Conservation (phyloP, 2,888 invertebrate species). For the Hofmannophila pseudospretella region DNA sequence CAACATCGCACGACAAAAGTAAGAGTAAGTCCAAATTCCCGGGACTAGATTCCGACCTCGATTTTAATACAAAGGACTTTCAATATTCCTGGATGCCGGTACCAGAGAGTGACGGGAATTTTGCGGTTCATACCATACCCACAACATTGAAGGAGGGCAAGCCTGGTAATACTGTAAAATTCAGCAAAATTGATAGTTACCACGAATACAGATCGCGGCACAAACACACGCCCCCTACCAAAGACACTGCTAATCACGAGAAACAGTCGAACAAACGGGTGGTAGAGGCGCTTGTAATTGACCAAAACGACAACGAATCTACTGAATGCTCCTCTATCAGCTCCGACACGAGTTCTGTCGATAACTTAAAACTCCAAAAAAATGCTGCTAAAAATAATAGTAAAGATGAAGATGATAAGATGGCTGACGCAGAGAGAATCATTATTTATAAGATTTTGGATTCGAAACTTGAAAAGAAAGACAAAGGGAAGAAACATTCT, state of each 20-base stretch:
- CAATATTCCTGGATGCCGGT: slow-evolving; percentile 72
- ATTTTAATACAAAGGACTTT: slow-evolving; percentile 37
- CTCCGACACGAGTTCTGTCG: slow-evolving; percentile 46
- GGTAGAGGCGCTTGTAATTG: slow-evolving; percentile 36
- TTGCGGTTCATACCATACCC: slow-evolving; percentile 60
- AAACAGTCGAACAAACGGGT: slow-evolving; percentile 15
- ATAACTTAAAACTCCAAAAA: slow-evolving; percentile 28
- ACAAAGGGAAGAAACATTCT: slow-evolving; percentile 24
- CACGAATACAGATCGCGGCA: slow-evolving; percentile 67
- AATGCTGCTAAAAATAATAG: slow-evolving; percentile 9
- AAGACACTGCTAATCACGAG: slow-evolving; percentile 28
- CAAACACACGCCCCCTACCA: slow-evolving; percentile 69
- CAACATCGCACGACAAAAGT: neutral
- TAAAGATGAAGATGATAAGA: slow-evolving; percentile 16
- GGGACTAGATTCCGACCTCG: slow-evolving; percentile 20
- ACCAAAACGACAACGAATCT: slow-evolving; percentile 30
- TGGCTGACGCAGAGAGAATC: slow-evolving; percentile 58
- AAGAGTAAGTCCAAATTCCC: slow-evolving; percentile 36
- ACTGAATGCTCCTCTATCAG: slow-evolving; percentile 30
- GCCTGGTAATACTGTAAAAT: slow-evolving; percentile 52
- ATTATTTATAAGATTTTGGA: slow-evolving; percentile 64
- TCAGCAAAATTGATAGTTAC: slow-evolving; percentile 59
- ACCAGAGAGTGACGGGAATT: slow-evolving; percentile 56
- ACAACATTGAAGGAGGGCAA: slow-evolving; percentile 40
- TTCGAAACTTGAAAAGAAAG: slow-evolving; percentile 36